Evolutionary conservation across 2,888 invertebrate species (phyloP), one percentile per base, ranked within the genome.

Genomic region (Lordiphosa fenestrarum): DNA sequence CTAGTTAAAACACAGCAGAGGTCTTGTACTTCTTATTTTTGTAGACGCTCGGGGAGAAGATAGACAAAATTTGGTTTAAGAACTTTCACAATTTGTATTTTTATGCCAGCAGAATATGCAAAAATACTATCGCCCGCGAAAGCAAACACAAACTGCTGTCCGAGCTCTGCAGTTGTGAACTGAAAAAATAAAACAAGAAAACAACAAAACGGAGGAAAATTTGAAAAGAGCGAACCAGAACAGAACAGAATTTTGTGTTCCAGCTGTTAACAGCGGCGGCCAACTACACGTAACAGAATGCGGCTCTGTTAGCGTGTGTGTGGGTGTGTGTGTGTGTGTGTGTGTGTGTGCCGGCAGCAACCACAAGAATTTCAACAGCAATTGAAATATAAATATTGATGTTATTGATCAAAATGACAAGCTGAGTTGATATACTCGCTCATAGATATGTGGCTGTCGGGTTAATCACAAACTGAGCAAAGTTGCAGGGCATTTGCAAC

Each of bases 91-190:
- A 19, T 30, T 40, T 13, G 6, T 15, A 7, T n/a, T 33, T 47
- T 39, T 33, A 21, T 21, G 35, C 10, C 12, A 35, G 36, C 12
- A 6, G 39, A 13, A 33, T 53, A 3, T 7, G 25, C 25, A 25
- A 25, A 25, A 23, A 25, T 0, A 7, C 25, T 2, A 25, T 25
- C 21, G 23, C 36, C 54, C n/a, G 41, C 47, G 49, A 44, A 35
- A 21, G 5, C 23, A 46, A 47, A 49, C 60, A 38, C 57, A 66
- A 73, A 71, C 62, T 73, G 74, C 58, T 60, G 55, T 42, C 46
- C 57, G 65, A 74, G 64, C 65, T 72, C 65, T 44, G 38, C 71
- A 58, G 57, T 47, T 50, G 53, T 69, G 50, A 71, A 77, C 73
- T 62, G 52, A 80, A 80, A 58, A 48, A 50, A 23, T 5, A 25